Conservation (phyloP, 2,113 vertebrate species). For the Regulus satrapa region DNA sequence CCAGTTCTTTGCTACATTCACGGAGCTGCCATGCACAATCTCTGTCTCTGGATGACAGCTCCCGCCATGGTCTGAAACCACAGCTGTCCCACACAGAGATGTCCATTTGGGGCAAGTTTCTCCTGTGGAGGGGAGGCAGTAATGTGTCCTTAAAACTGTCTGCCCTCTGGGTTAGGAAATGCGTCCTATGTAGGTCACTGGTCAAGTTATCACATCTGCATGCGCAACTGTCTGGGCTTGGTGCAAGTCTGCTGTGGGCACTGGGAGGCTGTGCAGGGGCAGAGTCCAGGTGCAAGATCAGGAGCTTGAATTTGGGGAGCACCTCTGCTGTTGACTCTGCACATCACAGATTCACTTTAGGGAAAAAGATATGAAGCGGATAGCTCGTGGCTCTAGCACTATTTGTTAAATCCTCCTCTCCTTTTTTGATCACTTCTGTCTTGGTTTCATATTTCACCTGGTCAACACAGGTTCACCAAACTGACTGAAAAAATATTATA, state of each 20-base stretch:
- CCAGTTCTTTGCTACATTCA: not conserved
- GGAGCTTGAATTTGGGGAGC: not conserved
- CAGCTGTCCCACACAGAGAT: not conserved
- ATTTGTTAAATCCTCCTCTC: not conserved
- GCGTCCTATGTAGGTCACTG: not conserved
- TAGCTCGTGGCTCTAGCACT: not conserved
- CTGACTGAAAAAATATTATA: not conserved
- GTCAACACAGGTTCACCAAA: not conserved
- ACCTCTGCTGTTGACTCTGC: not conserved
- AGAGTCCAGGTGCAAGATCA: slow-evolving; percentile 17
- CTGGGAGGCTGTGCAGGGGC: not conserved
- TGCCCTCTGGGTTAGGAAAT: not conserved
- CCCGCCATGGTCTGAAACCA: not conserved
- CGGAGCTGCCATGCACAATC: not conserved
- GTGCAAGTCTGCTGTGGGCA: not conserved
- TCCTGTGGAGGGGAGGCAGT: not conserved
- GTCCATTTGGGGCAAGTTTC: not conserved
- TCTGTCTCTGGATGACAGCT: not conserved
- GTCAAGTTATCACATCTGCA: not conserved
- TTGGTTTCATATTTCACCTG: not conserved
- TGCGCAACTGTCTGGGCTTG: not conserved
- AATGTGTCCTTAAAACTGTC: not conserved
- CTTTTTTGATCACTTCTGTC: not conserved
- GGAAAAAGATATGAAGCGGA: not conserved
- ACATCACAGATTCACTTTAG: not conserved